Conservation (phyloP, 2,113 vertebrate genomes). For the Delphinapterus leucas region DNA sequence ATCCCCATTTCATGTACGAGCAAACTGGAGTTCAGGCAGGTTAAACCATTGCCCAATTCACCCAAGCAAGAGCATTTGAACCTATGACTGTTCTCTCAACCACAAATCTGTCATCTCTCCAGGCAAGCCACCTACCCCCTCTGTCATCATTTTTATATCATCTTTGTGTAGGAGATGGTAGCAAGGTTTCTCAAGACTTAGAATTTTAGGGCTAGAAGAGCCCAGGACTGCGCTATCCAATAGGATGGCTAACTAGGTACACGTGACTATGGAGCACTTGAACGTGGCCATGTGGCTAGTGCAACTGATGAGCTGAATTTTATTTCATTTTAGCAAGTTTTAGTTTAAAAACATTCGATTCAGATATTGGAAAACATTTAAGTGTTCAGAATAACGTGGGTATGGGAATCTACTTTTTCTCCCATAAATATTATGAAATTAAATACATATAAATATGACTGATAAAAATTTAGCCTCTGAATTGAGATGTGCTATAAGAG, state of each 20-base stretch:
- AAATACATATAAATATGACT: neutral
- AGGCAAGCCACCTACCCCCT: neutral
- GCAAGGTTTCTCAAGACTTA: neutral
- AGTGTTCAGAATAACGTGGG: neutral
- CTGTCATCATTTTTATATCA: neutral
- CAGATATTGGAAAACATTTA: neutral
- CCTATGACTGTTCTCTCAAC: neutral
- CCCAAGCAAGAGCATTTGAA: neutral
- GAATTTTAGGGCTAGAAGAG: neutral
- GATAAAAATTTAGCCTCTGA: neutral
- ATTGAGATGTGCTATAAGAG: neutral
- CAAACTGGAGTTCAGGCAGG: neutral
- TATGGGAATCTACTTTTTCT: neutral
- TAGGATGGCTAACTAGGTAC: too few species aligned
- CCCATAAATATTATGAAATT: neutral
- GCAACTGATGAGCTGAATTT: neutral
- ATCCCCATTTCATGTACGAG: neutral
- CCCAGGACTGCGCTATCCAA: neutral
- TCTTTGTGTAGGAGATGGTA: neutral
- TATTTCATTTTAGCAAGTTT: slow-evolving; percentile 8
- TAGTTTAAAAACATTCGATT: neutral
- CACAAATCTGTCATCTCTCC: neutral
- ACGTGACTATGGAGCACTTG: neutral
- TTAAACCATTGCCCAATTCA: neutral
- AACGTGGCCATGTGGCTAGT: neutral